These are phyloP conservation scores for Xenus cinereus DNA, from an alignment of 2,113 vertebrate species.

Conservation along the genomic window DNA sequence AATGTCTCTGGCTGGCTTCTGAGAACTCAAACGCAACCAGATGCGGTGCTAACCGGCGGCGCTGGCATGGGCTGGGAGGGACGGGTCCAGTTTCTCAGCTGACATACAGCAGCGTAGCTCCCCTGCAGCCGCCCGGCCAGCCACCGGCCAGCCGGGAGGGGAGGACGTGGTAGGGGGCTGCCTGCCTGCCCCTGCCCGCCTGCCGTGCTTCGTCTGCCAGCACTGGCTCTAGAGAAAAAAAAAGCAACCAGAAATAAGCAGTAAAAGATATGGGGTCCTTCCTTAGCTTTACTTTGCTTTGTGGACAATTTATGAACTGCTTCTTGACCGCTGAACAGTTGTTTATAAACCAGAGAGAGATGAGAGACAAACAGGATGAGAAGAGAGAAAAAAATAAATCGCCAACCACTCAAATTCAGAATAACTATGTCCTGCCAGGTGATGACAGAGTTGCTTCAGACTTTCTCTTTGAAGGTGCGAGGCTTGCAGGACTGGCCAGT, in stretches of 20 bases:
- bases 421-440: not conserved
- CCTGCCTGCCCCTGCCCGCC: not conserved
- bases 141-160: not conserved
- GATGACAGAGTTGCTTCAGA: slow-evolving; percentile 3
- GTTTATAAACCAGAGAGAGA: not conserved
- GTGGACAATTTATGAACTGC: not conserved
- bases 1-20: slow-evolving; percentile 50
- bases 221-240: not conserved
- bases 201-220: not conserved
- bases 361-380: not conserved
- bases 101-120: not conserved
- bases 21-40: slow-evolving; percentile 42
- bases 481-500: not conserved
- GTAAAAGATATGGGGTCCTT: not conserved
- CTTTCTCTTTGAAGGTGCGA: not conserved
- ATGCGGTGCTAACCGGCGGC: not conserved
- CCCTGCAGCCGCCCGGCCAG: not conserved
- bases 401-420: not conserved
- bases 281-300: not conserved
- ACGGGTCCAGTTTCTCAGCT: not conserved
- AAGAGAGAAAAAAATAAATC: not conserved
- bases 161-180: not conserved
- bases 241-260: not conserved
- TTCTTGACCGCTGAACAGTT: not conserved
- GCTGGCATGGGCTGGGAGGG: not conserved